Evolutionary conservation across 2,797 vertebrate genomes (phyloP).

Genomic region (Phrynocephalus forsythii): DNA sequence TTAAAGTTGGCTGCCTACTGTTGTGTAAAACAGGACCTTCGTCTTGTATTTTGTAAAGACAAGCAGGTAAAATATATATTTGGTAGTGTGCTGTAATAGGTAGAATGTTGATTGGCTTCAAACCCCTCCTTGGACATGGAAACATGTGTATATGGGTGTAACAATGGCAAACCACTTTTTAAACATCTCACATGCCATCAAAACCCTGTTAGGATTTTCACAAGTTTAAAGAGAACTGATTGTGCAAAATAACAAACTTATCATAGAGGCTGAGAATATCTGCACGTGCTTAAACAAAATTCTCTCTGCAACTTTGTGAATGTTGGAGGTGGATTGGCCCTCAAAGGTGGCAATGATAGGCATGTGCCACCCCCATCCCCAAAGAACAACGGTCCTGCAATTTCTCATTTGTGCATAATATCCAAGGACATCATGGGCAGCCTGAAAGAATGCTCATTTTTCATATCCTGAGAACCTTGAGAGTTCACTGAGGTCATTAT

Average conservation of each 20-base stretch:
- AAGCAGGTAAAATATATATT: background rate
- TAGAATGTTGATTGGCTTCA: too few relatives aligned
- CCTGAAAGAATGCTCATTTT: background rate
- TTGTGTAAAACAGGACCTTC: background rate
- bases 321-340: background rate
- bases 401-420: background rate
- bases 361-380: background rate
- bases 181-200: too few relatives aligned
- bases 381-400: background rate
- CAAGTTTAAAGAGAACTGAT: too few relatives aligned
- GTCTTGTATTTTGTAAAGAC: background rate
- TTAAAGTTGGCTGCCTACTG: background rate
- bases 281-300: constrained; percentile 6
- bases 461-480: background rate
- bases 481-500: background rate
- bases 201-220: too few relatives aligned
- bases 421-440: background rate
- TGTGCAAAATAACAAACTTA: background rate
- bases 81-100: too few relatives aligned
- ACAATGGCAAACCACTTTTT: too few relatives aligned
- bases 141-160: too few relatives aligned
- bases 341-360: background rate
- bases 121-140: too few relatives aligned
- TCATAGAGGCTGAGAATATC: background rate
- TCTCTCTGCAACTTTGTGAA: background rate